Evolutionary conservation across 2,797 vertebrate species (phyloP).

Genomic region (Clamator glandarius): DNA sequence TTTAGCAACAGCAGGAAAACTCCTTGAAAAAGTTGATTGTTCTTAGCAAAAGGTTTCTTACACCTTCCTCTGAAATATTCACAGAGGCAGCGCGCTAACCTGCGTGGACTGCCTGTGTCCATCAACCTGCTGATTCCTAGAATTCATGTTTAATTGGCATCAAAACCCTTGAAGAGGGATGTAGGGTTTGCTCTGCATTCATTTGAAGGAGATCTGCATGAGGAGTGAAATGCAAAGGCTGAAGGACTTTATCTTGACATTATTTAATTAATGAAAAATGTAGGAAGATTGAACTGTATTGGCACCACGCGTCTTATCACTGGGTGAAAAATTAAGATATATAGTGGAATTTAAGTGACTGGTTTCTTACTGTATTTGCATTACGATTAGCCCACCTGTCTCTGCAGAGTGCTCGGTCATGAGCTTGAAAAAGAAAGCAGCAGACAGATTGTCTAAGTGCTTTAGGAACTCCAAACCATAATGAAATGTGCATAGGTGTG

Average conservation of each 20-base stretch:
- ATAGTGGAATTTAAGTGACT: conserved; percentile 48
- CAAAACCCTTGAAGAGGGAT: not conserved
- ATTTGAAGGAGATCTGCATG: not conserved
- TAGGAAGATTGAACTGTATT: conserved; percentile 65
- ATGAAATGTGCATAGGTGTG: not conserved
- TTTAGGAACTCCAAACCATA: not conserved
- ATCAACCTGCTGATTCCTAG: not conserved
- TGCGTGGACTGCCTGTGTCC: not conserved
- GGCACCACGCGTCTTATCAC: conserved; percentile 33
- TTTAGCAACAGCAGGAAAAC: not conserved
- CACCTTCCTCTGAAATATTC: not conserved
- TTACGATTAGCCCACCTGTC: conserved; percentile 22
- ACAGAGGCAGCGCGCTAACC: not conserved
- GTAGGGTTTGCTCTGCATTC: not conserved
- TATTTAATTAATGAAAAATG: conserved; percentile 67
- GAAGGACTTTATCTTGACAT: not conserved
- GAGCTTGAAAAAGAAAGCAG: not conserved
- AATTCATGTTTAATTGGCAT: not conserved
- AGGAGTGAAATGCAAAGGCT: not conserved
- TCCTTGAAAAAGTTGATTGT: not conserved
- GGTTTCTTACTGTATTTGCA: conserved; percentile 43
- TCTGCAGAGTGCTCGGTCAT: not conserved
- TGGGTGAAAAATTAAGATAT: conserved; percentile 69
- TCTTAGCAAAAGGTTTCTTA: not conserved
- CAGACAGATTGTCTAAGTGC: not conserved